Evolutionary conservation across 2,888 invertebrate species (phyloP).

Genomic region (Chromoteleia sp.): DNA sequence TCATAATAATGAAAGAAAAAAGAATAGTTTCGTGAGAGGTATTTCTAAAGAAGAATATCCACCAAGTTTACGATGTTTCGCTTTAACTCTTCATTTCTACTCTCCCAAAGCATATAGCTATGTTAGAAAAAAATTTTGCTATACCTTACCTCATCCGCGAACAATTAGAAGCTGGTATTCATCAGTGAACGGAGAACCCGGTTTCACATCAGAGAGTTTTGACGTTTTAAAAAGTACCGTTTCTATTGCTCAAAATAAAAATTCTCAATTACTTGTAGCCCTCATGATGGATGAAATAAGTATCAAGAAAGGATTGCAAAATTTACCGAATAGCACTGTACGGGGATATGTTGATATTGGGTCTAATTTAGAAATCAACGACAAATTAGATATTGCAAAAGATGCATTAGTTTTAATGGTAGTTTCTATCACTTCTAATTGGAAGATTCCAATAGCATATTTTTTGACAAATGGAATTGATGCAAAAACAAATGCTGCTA

Average conservation of each 20-base stretch:
- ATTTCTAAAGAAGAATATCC: conserved; percentile 50
- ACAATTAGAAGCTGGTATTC: conserved; percentile 47
- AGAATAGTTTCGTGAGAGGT: neutral
- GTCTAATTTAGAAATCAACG: neutral
- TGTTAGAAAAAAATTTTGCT: conserved; percentile 66
- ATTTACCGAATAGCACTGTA: conserved; percentile 6
- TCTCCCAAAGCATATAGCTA: conserved; percentile 68
- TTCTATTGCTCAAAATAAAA: neutral
- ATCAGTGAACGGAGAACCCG: conserved; percentile 25
- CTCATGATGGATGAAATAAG: conserved; percentile 54
- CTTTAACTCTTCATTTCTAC: conserved; percentile 66
- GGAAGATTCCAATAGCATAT: conserved; percentile 66
- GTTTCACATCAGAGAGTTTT: conserved; percentile 28
- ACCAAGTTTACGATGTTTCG: conserved; percentile 66
- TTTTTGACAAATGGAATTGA: conserved; percentile 45
- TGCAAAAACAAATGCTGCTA: conserved; percentile 26
- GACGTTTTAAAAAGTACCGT: neutral
- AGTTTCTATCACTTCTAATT: conserved; percentile 28
- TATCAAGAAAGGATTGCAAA: conserved; percentile 44
- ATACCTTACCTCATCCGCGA: conserved; percentile 64
- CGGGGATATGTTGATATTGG: conserved; percentile 43
- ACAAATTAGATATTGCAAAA: conserved; percentile 23
- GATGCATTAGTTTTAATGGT: conserved; percentile 56
- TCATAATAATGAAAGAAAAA: too few relatives aligned
- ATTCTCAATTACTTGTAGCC: conserved; percentile 10